phyloP scores from a whole-genome alignment of 1,140 invertebrate species.

The Lepeophtheirus salmonis region DNA sequence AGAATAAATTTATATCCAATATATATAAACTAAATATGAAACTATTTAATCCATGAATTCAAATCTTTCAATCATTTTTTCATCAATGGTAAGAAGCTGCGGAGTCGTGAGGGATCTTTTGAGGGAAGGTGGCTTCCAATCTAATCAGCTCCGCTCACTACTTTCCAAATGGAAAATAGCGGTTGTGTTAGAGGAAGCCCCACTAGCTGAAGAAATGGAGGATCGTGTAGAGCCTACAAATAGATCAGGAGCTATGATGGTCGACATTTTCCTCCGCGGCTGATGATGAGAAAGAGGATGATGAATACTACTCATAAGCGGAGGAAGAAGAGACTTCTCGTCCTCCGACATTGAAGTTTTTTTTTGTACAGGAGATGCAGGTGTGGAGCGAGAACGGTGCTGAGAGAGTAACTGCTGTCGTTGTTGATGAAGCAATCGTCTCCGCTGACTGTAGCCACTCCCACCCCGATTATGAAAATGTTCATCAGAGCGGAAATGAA shows the following conservation, averaged over 20 bases:
- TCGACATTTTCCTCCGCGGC: not conserved
- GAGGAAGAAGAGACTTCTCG: not conserved
- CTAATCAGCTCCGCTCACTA: not conserved
- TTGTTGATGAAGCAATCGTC: not conserved
- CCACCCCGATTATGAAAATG: not conserved
- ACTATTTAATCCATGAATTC: no score
- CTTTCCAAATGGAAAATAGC: not conserved
- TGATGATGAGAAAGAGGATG: not conserved
- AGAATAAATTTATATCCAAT: no score
- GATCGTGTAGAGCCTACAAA: not conserved
- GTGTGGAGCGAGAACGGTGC: not conserved
- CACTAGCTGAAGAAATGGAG: not conserved
- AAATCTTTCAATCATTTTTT: not conserved
- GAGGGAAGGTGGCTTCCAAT: not conserved
- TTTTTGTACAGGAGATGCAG: not conserved
- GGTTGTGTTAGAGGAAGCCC: not conserved
- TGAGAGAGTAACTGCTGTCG: not conserved
- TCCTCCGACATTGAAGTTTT: no score
- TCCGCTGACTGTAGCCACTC: not conserved
- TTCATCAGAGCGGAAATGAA: conserved; percentile 31
- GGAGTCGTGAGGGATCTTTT: not conserved
- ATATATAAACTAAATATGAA: no score
- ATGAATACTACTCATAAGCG: not conserved
- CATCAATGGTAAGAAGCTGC: not conserved
- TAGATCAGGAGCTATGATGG: not conserved